Percentiles rank a stretch among this genome's conserved stretches.
phyloP scores from a whole-genome alignment of 2,797 vertebrate species.

The Echiichthys vipera region DNA sequence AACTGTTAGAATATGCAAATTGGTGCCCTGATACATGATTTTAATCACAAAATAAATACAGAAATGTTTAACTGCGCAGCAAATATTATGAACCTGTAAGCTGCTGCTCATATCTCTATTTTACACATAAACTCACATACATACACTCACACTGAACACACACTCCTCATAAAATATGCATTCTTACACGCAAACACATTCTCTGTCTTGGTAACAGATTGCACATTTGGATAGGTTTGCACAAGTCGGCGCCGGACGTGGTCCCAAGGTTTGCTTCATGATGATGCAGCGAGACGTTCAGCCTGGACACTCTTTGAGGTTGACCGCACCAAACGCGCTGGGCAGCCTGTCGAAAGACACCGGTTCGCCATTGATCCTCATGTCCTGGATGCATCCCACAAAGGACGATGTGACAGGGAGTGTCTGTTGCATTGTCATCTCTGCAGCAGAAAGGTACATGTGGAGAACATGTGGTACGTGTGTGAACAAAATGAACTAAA shows the following conservation, averaged over 20 bases:
- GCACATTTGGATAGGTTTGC: no score
- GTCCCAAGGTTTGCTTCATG: conserved; percentile 68
- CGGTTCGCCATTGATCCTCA: conserved; percentile 84
- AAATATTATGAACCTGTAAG: conserved; percentile 50
- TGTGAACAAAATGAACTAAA: not conserved
- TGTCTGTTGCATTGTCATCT: conserved; percentile 52
- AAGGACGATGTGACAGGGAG: conserved; percentile 86
- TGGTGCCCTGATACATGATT: conserved; percentile 45
- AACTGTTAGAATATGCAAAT: conserved; percentile 44
- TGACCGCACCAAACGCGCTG: conserved; percentile 87
- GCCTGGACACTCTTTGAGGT: conserved; percentile 89
- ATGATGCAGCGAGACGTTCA: conserved; percentile 63
- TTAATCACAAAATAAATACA: conserved; percentile 82
- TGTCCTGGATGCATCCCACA: conserved; percentile 89
- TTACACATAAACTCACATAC: conserved; percentile 20
- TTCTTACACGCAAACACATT: conserved; percentile 73
- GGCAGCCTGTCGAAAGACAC: conserved; percentile 83
- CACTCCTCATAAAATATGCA: conserved; percentile 48
- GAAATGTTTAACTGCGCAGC: conserved; percentile 61
- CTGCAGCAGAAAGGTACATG: conserved; percentile 70
- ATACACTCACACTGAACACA: conserved; percentile 22
- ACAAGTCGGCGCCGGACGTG: conserved; percentile 70
- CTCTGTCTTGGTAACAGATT: conserved; percentile 78
- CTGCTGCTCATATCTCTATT: conserved; percentile 42
- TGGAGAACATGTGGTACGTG: not conserved